Evolutionary conservation across 1,140 invertebrate species (phyloP), one percentile per base, ranked within the genome.

Genomic region (Drosophila sturtevanti): DNA sequence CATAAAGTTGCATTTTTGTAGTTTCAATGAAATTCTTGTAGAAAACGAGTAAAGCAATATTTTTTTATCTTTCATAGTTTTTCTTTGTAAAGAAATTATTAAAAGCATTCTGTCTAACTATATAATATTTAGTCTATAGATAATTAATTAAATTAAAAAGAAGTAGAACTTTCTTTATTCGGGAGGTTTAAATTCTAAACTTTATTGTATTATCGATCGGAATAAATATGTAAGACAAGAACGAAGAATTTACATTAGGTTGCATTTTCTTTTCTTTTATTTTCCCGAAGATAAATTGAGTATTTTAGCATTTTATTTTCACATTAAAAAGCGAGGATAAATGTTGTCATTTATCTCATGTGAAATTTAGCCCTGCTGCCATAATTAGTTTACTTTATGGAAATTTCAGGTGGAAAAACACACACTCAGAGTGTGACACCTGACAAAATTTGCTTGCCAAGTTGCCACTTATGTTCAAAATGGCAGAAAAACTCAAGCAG

Each of bases 1-100:
- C 72, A 62, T 69, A 65, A 77, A 63, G 63, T 63, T 69, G 44
- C 61, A 16, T 58, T 73, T 58, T 18, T 16, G 37, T 27, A 41
- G 38, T 73, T 72, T 64, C n/a, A 14, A 16, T 58, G 59, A 56
- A 22, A 48, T 48, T 48, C 41, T 48, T 7, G 41, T 10, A 21
- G 12, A 21, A 48, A 48, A 10, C 4, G 21, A 18, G 41, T 48
- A 21, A 21, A 48, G 16, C 18, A 21, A 48, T 37, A n/a, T 44
- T 58, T 63, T 72, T 73, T 72, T 31, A 54, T 59, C 27, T 72
- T 31, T 41, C 48, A 31, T 27, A 35, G 21, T 31, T 24, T 27
- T 44, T 27, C 12, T 27, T 4, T 9, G 2, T 18, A 0, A 18
- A 44, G 0, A 44, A 18, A 44, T 44, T 18, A 7, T 7, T 7